Evolutionary conservation across 92 coral and sea anemone species (phyloP).

Genomic region (Actinostola sp.): DNA sequence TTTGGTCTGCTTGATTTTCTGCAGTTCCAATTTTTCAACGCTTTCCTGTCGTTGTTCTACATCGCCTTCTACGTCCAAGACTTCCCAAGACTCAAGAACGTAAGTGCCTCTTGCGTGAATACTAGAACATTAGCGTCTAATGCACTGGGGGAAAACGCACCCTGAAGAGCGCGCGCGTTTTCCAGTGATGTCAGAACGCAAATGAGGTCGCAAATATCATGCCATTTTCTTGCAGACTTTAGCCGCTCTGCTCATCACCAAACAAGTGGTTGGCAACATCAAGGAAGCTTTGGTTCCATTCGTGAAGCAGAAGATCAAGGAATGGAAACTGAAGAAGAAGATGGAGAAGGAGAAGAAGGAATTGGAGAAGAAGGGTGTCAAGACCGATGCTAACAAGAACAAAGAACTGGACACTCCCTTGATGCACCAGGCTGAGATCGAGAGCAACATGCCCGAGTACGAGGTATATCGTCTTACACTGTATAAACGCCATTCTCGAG

Average conservation of each 20-base stretch:
- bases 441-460: conserved; percentile 92
- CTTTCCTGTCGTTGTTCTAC: conserved; percentile 91
- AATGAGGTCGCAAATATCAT: too few relatives aligned
- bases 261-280: conserved; percentile 98
- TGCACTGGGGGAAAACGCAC: too few relatives aligned
- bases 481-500: too few relatives aligned
- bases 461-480: too few relatives aligned
- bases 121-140: too few relatives aligned
- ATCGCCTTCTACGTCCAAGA: conserved; percentile 92
- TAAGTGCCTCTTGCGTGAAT: conserved; percentile 34
- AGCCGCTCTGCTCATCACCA: conserved; percentile 94
- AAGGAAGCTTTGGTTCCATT: conserved; percentile 95
- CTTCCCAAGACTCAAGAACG: conserved; percentile 88
- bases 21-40: conserved; percentile 97
- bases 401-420: conserved; percentile 86
- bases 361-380: conserved; percentile 60
- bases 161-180: too few relatives aligned
- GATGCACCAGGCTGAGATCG: conserved; percentile 97
- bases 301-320: conserved; percentile 97
- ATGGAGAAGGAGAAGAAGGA: conserved; percentile 92
- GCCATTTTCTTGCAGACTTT: conserved; percentile 62
- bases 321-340: conserved; percentile 93
- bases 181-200: too few relatives aligned
- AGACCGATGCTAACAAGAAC: conserved; percentile 66
- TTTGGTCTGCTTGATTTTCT: background rate